phyloP scores from a whole-genome alignment of 2,888 invertebrate genomes.

The Globia sparganii region DNA sequence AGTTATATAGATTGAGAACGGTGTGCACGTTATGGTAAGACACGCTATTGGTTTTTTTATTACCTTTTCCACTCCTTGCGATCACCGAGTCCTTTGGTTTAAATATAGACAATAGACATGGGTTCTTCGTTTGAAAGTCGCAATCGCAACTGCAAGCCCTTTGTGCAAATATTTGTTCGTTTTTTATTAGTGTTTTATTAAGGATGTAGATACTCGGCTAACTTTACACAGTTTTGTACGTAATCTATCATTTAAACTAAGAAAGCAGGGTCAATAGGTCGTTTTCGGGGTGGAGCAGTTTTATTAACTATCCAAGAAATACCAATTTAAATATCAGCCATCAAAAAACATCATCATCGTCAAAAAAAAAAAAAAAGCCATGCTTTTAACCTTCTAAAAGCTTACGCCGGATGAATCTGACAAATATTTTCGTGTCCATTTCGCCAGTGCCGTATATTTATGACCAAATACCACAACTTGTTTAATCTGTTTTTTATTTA shows the following conservation, averaged over 20 bases:
- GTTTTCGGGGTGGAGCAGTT: no score
- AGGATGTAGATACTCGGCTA: neutral
- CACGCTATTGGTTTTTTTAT: neutral
- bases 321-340: neutral
- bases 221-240: neutral
- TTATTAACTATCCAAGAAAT: neutral
- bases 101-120: slow-evolving; percentile 16
- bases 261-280: no score
- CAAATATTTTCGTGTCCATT: no score
- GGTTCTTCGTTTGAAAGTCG: neutral
- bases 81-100: neutral
- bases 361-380: no score
- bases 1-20: slow-evolving; percentile 3
- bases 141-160: neutral
- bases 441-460: no score
- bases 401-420: no score
- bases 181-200: neutral
- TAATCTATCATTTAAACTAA: neutral
- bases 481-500: no score
- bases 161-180: neutral
- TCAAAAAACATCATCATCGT: no score
- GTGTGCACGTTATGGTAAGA: slow-evolving; percentile 37
- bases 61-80: neutral
- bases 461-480: no score
- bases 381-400: no score